Base-by-base conservation (phyloP, 2,888 invertebrate genomes). In the Lottia scabra region DNA sequence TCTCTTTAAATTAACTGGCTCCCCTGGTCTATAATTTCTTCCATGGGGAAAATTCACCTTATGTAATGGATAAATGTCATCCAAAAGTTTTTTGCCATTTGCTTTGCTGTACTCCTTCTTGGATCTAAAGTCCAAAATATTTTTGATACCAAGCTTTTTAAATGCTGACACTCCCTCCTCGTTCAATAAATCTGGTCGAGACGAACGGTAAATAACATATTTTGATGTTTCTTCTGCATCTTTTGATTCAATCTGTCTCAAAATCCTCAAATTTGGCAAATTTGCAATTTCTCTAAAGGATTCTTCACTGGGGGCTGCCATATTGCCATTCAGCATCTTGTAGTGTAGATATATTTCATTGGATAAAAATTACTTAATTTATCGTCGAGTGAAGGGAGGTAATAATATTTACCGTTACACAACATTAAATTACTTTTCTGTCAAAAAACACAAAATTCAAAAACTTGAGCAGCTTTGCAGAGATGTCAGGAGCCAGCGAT, bases 61-160 rank as follows among this genome's bases (percentile, higher is more conserved):
- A 67, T 75, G 82, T 3, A 83, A 63, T 15, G 78, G 72, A 71
- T 81, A 87, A 38, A 75, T 70, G 8, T 72, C 64, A 66, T 86
- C 85, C 15, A 85, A 68, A n/a, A 80, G 70, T 66, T 83, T 82
- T 10, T 68, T 67, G 0, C 84, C 85, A 8, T 75, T 69, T 0
- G 82, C 77, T 8, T 75, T 71, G 38, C 73, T 48, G 70, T 87
- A 87, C 68, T 86, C 86, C 1, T 65, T 70, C n/a, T 65, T 23
- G 0, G 86, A 85, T 45, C 87, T 77, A 63, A 83, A 81, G 75
- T 87, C 87, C 43, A 87, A 79, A 44, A 87, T 84, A 48, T 76
- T 70, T 48, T 79, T 79, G 30, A 87, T 83, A 8, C 80, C 81
- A 8, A 84, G 72, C 15, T 78, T 64, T 46, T 78, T 72, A 67